Evolutionary conservation across 2,797 vertebrate genomes (phyloP), one percentile per base, ranked within the genome.

Genomic region (Microtus obscurus): DNA sequence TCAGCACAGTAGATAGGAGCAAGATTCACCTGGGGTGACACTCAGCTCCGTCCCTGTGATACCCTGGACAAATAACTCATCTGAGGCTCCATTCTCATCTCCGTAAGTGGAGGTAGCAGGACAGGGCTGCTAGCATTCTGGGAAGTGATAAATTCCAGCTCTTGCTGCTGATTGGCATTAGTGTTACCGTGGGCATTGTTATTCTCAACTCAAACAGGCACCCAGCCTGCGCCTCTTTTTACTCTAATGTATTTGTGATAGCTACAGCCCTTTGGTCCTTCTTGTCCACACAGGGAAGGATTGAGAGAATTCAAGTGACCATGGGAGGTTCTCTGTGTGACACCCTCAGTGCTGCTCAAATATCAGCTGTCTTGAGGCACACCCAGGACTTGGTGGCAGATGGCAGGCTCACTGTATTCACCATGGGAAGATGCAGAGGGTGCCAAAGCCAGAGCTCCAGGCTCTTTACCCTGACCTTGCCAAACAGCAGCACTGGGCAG

Each of bases 11-110:
- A 34, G n/a, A 61, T 43, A 48, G 91, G 96, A 92, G 78, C 71
- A 79, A 78, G 77, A 78, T 34, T 67, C 13, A 91, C 16, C 27
- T 91, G 83, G 31, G 19, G 90, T 91, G 69, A 87, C 79, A 83
- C 34, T 89, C 12, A 25, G 37, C 51, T 48, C 69, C 90, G 40
- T 79, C 71, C 69, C 53, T 79, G 5, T 69, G 48, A 37, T 53
- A 53, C 27, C 34, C 43, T 56, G 45, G 79, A 25, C 40, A 81
- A 65, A 67, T 91, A 79, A 93, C 40, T 29, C 89, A 67, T 73
- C 48, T 56, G 51, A 95, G 79, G 40, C 37, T 96, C 48, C 19
- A 31, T 63, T 89, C 87, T 86, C 59, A 51, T 45, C 82, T 61
- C 51, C 25, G 27, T 69, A 71, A 85, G 71, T 37, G 73, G 77